phyloP scores from a whole-genome alignment of 1,140 invertebrate genomes.

The Nymphalis io region DNA sequence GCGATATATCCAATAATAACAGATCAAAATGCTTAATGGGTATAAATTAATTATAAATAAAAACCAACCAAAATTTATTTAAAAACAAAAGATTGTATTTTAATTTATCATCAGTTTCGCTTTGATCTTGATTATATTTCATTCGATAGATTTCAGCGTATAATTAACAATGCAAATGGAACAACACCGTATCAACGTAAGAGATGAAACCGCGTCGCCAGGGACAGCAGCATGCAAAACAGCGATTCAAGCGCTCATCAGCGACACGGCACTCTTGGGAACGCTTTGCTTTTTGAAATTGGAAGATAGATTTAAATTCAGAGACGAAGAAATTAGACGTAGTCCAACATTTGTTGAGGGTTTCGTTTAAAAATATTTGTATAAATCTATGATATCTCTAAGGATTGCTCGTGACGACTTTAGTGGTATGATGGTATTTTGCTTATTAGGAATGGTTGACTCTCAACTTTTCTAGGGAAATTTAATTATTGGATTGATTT shows the following conservation, averaged over 20 bases:
- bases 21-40: too few relatives aligned
- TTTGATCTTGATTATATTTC: neutral
- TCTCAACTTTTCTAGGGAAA: neutral
- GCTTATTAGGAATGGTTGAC: neutral
- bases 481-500: too few relatives aligned
- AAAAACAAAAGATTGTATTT: neutral
- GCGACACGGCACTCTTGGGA: conserved; percentile 44
- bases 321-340: conserved; percentile 13
- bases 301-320: conserved; percentile 47
- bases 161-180: conserved; percentile 40
- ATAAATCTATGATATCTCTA: neutral
- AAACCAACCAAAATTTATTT: too few relatives aligned
- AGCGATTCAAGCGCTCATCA: conserved; percentile 47
- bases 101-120: neutral
- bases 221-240: conserved; percentile 43
- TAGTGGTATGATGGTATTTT: neutral
- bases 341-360: neutral
- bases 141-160: conserved; percentile 25
- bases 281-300: conserved; percentile 49
- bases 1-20: too few relatives aligned
- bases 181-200: conserved; percentile 35
- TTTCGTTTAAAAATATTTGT: neutral
- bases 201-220: conserved; percentile 35
- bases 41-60: too few relatives aligned
- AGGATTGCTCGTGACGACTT: neutral